Base-by-base conservation (phyloP, 2,113 vertebrate genomes). In the Poecile atricapillus region DNA sequence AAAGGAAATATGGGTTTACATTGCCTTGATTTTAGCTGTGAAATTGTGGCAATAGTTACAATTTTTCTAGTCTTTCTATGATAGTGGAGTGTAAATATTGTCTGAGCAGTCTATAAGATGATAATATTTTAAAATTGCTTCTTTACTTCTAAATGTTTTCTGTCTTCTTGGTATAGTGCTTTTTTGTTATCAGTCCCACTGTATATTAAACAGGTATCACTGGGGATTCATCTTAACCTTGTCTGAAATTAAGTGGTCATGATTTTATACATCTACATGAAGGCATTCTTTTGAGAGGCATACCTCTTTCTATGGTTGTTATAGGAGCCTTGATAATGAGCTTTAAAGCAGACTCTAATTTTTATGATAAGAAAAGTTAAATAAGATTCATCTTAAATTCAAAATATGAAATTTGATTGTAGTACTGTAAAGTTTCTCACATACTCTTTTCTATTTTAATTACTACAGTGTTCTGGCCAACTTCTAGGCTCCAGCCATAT, bases 61-160 rank as follows among this genome's bases (percentile, higher is more conserved):
- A 87, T 94, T 87, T 94, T 90, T 94, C 74, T 58, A 55, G 53
- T 44, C 52, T 84, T 93, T 94, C 68, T 77, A 12, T 87, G 25
- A 49, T 28, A 22, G 11, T 30, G 46, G 24, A 62, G 64, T 35
- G 10, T 35, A 84, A 82, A 71, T 74, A 68, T 68, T 59, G 25
- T 13, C 49, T 75, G 53, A 97, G 16, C 8, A 63, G 39, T 21
- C 31, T 63, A 15, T 44, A 81, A 83, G 3, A 5, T 19, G 4
- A n/a, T 25, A 44, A 9, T 60, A 79, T 41, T 78, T 84, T 11
- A 69, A 63, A 91, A 37, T 39, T 44, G 4, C 15, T 62, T 68
- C 25, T 82, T 83, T 63, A 17, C 33, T 67, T 87, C n/a, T 87
- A 64, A 73, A 53, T 31, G 4, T 27, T 77, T 74, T n/a, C 22